These are phyloP conservation scores for Zygaena filipendulae DNA, from an alignment of 2,888 invertebrate genomes.

Conservation along the genomic window DNA sequence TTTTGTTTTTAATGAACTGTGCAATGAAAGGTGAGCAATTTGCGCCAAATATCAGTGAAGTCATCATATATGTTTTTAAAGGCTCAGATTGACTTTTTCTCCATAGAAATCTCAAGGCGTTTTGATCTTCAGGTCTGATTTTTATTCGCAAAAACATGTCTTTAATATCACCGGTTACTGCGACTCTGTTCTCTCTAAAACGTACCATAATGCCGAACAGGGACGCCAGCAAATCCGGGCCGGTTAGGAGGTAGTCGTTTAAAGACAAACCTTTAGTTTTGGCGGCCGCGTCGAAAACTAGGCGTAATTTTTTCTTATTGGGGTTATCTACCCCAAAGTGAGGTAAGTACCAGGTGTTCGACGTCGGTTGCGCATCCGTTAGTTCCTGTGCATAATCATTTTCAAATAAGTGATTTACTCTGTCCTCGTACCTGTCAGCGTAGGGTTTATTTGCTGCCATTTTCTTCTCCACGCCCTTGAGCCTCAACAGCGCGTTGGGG, in stretches of 20 bases:
- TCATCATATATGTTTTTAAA: conserved; percentile 6
- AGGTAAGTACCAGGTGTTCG: background rate
- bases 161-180: conserved; percentile 19
- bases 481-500: background rate
- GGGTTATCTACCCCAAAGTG: background rate
- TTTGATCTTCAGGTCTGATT: conserved; percentile 11
- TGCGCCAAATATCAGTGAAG: conserved; percentile 11
- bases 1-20: conserved; percentile 16
- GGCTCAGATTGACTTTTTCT: background rate
- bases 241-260: conserved; percentile 18
- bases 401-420: background rate
- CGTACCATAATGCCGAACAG: conserved; percentile 27
- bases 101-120: conserved; percentile 8
- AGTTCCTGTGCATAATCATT: background rate
- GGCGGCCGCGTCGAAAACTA: conserved; percentile 18
- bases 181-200: conserved; percentile 27
- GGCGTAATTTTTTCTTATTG: conserved; percentile 10
- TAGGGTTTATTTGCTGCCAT: background rate
- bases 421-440: background rate
- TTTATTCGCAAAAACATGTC: conserved; percentile 16
- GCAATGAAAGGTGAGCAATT: conserved; percentile 15
- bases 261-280: conserved; percentile 10
- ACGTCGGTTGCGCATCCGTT: background rate
- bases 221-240: conserved; percentile 17
- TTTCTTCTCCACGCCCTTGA: background rate